Evolutionary conservation across 1,140 invertebrate species (phyloP).

Genomic region (Macrosteles quadrilineatus): DNA sequence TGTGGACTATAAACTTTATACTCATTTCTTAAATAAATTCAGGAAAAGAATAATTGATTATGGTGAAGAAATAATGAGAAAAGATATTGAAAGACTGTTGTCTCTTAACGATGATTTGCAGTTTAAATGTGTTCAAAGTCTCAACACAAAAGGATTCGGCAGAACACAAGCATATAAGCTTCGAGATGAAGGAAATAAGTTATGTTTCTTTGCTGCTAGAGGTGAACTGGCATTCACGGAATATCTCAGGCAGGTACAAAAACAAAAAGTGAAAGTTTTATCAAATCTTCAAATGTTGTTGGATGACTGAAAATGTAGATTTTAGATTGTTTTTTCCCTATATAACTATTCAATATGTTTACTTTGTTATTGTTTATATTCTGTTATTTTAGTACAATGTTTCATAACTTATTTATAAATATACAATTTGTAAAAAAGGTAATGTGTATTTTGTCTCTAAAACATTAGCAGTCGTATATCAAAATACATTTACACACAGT

Average conservation of each 20-base stretch:
- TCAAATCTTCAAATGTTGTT: conserved; percentile 22
- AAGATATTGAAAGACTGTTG: conserved; percentile 40
- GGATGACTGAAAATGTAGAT: conserved; percentile 14
- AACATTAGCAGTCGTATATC: too few species aligned
- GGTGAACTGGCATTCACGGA: conserved; percentile 38
- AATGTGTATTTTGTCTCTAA: too few species aligned
- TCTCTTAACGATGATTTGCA: conserved; percentile 36
- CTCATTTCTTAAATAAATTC: conserved; percentile 47
- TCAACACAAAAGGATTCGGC: conserved; percentile 37
- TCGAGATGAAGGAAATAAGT: conserved; percentile 25
- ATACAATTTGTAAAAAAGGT: too few species aligned
- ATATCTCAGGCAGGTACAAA: conserved; percentile 34
- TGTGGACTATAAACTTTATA: conserved; percentile 47
- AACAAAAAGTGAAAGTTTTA: conserved; percentile 28
- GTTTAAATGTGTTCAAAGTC: conserved; percentile 36
- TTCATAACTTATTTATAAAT: too few species aligned
- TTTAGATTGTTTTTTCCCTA: too few species aligned
- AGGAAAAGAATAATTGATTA: conserved; percentile 38
- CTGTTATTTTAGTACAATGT: too few species aligned
- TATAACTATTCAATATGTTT: too few species aligned
- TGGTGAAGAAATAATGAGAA: conserved; percentile 44
- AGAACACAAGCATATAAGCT: conserved; percentile 38
- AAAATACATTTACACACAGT: too few species aligned
- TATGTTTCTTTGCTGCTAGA: conserved; percentile 36
- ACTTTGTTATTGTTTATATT: too few species aligned